phyloP scores from a whole-genome alignment of 2,888 invertebrate species.

The Prosopocoilus inquinatus region DNA sequence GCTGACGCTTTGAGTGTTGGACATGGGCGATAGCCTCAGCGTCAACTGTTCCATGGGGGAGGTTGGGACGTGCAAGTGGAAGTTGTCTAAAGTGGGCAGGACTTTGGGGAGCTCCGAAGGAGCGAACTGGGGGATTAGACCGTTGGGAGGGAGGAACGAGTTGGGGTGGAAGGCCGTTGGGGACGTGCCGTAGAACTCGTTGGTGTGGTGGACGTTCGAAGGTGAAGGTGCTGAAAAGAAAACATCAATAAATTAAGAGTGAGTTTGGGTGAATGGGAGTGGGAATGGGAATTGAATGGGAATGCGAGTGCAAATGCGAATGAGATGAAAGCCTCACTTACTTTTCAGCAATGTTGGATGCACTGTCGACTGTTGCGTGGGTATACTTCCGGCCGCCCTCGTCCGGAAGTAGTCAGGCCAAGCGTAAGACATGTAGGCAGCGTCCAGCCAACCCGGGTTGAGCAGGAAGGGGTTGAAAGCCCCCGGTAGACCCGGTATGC shows the following conservation, averaged over 20 bases:
- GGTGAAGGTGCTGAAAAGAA: constrained; percentile 51
- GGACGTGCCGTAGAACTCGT: constrained; percentile 32
- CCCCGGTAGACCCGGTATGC: constrained; percentile 60
- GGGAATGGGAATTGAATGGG: neutral
- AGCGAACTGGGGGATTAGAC: constrained; percentile 55
- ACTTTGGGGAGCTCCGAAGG: constrained; percentile 37
- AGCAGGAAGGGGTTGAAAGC: constrained; percentile 76
- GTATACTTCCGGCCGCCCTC: constrained; percentile 48
- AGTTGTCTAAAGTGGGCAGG: constrained; percentile 38
- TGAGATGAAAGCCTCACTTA: constrained; percentile 5
- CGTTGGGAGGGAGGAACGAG: constrained; percentile 28
- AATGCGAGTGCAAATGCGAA: too few species aligned
- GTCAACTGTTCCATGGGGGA: constrained; percentile 45
- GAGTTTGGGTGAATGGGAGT: too few species aligned
- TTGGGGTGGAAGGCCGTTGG: constrained; percentile 26
- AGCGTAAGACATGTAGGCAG: constrained; percentile 75
- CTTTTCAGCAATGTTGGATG: constrained; percentile 61
- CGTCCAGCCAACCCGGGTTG: constrained; percentile 82
- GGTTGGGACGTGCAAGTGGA: constrained; percentile 31
- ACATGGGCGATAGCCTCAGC: constrained; percentile 55
- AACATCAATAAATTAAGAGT: constrained; percentile 15
- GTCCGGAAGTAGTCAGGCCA: constrained; percentile 69
- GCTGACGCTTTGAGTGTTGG: constrained; percentile 57
- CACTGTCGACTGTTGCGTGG: constrained; percentile 33
- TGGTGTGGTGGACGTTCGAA: constrained; percentile 37